Evolutionary conservation across 2,888 invertebrate genomes (phyloP).

Genomic region (Ametastegia equiseti): DNA sequence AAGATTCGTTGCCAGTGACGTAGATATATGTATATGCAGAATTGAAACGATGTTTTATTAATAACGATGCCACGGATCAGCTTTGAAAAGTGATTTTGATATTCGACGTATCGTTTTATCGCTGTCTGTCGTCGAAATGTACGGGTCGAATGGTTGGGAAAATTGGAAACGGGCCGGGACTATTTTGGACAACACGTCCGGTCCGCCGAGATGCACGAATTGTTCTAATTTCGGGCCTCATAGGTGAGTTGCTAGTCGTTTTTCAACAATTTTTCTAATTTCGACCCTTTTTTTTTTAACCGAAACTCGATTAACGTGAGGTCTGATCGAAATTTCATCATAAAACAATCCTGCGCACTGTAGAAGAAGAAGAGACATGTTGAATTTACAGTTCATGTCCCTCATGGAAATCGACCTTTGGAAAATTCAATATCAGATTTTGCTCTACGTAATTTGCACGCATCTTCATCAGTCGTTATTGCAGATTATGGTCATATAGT

Average conservation of each 20-base stretch:
- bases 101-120: neutral
- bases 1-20: neutral
- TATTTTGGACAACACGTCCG: slow-evolving; percentile 12
- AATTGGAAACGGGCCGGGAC: slow-evolving; percentile 33
- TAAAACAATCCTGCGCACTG: no score
- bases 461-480: no score
- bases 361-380: no score
- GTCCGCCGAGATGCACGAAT: neutral
- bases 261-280: neutral
- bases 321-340: no score
- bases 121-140: slow-evolving; percentile 10
- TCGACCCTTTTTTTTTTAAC: neutral
- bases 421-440: no score
- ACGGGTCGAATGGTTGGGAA: slow-evolving; percentile 10
- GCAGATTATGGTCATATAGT: no score
- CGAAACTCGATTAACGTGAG: neutral
- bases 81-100: neutral
- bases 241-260: slow-evolving; percentile 15
- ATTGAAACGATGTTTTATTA: neutral
- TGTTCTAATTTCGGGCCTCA: neutral
- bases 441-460: no score
- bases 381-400: no score
- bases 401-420: no score
- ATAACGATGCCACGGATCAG: neutral
- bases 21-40: neutral